phyloP scores from a whole-genome alignment of 2,888 invertebrate genomes.

The Halictus quadricinctus region DNA sequence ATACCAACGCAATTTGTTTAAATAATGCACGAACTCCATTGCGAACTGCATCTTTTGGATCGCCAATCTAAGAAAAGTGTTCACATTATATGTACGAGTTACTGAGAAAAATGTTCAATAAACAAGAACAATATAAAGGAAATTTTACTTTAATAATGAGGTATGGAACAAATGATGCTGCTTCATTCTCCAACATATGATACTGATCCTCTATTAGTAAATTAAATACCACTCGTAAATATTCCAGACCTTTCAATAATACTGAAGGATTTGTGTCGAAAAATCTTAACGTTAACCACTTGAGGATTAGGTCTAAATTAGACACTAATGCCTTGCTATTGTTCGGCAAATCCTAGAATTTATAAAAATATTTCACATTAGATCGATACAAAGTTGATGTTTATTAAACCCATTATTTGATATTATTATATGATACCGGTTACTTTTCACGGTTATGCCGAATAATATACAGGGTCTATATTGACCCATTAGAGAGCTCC shows the following conservation, averaged over 20 bases:
- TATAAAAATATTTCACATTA: slow-evolving; percentile 3
- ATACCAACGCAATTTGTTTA: slow-evolving; percentile 92
- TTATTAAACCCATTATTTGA: background rate
- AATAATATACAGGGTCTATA: background rate
- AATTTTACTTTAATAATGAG: slow-evolving; percentile 91
- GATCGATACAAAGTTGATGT: background rate
- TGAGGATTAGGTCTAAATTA: slow-evolving; percentile 96
- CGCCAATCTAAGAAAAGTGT: slow-evolving; percentile 88
- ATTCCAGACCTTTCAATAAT: slow-evolving; percentile 96
- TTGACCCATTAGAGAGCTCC: background rate
- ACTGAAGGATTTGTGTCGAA: slow-evolving; percentile 99
- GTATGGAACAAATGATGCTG: slow-evolving; percentile 97
- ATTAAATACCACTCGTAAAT: slow-evolving; percentile 92
- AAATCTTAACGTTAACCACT: slow-evolving; percentile 98
- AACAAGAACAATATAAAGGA: background rate
- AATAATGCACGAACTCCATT: slow-evolving; percentile 94
- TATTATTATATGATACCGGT: background rate
- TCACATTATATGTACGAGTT: background rate
- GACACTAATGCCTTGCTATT: slow-evolving; percentile 91
- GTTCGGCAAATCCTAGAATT: slow-evolving; percentile 87
- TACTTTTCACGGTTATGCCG: background rate
- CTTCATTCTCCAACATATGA: slow-evolving; percentile 95
- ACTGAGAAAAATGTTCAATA: background rate
- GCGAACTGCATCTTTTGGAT: slow-evolving; percentile 97
- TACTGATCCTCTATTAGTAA: slow-evolving; percentile 91